These are phyloP conservation scores for Lepetodrilus schrolli DNA, from an alignment of 2,888 invertebrate genomes.

Conservation along the genomic window DNA sequence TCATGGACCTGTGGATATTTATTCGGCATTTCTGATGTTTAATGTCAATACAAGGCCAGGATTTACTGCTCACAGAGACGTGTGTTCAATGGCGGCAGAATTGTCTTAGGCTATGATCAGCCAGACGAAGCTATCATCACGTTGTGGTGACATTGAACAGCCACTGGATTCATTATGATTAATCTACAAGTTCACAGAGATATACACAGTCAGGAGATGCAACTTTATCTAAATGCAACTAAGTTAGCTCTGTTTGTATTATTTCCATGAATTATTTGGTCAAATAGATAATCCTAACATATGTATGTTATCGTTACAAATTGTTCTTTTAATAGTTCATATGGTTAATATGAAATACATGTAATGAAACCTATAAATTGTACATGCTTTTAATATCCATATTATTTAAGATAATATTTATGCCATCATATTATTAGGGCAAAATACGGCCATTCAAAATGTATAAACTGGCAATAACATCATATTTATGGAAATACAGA, in stretches of 20 bases:
- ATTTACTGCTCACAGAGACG: background rate
- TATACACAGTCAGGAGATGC: no score
- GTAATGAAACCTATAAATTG: no score
- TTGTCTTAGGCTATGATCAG: background rate
- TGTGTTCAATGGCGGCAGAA: background rate
- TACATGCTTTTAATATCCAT: no score
- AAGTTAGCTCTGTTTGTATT: background rate
- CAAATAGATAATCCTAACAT: no score
- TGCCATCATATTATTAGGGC: no score
- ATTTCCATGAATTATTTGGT: no score
- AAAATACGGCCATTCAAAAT: no score
- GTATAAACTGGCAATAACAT: no score
- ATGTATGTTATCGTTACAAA: no score
- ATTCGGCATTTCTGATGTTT: slow-evolving; percentile 15
- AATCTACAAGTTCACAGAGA: background rate
- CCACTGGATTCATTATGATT: background rate
- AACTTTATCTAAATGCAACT: background rate
- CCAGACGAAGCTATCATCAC: background rate
- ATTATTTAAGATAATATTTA: no score
- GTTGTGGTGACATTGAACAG: background rate
- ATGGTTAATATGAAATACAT: background rate
- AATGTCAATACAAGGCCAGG: background rate
- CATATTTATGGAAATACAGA: no score
- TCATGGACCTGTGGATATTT: background rate
- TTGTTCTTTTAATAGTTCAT: no score